Evolutionary conservation across 1,140 invertebrate genomes (phyloP).

Genomic region (Danaus melanippus): DNA sequence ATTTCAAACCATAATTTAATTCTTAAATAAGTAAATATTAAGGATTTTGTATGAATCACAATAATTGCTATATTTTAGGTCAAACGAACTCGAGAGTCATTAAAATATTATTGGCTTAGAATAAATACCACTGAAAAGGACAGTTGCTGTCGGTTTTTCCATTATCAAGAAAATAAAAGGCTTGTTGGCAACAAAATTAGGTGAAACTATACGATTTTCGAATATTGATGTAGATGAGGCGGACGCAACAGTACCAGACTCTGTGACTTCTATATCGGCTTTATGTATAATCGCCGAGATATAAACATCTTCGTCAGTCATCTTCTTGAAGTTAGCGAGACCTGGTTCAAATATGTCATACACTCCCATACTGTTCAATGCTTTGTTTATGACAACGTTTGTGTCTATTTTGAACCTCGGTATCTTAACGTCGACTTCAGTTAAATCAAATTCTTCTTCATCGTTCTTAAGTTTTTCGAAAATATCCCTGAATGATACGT

Average conservation of each 20-base stretch:
- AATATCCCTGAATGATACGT: conserved; percentile 29
- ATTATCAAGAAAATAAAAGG: conserved; percentile 75
- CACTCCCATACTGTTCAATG: conserved; percentile 78
- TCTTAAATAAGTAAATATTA: too few species aligned
- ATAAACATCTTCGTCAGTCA: conserved; percentile 71
- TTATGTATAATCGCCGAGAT: conserved; percentile 77
- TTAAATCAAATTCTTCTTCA: conserved; percentile 44
- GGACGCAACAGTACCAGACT: conserved; percentile 82
- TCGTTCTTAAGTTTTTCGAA: conserved; percentile 60
- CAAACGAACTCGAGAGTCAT: neutral
- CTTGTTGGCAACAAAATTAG: conserved; percentile 70
- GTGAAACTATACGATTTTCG: conserved; percentile 71
- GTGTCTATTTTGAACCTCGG: conserved; percentile 79
- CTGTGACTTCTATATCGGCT: conserved; percentile 83
- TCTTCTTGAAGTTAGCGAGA: conserved; percentile 75
- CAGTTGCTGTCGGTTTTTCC: conserved; percentile 71
- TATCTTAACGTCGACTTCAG: conserved; percentile 75
- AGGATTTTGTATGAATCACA: too few species aligned
- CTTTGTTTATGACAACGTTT: conserved; percentile 72
- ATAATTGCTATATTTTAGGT: too few species aligned
- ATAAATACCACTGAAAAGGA: conserved; percentile 73
- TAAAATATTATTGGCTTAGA: conserved; percentile 27
- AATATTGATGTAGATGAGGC: conserved; percentile 71
- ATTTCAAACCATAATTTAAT: too few species aligned
- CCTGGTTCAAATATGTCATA: conserved; percentile 75